Percentiles rank a stretch among this genome's conserved stretches.
These are phyloP conservation scores for Drosophila grimshawi DNA, from an alignment of 1,140 invertebrate species.

Conservation along the genomic window DNA sequence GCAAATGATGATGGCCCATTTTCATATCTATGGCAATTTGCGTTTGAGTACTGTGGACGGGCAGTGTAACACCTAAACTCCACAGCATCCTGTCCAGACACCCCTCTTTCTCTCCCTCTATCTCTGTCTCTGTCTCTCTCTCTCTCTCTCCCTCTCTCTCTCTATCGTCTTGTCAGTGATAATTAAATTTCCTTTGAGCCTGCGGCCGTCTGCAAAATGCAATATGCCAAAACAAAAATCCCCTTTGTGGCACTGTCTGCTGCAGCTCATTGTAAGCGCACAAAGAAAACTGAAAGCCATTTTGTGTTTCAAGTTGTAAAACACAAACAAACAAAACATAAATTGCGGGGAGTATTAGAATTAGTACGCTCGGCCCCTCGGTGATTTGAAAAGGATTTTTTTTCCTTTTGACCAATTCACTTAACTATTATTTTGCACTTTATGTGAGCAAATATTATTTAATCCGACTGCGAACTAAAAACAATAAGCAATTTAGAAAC, in stretches of 20 bases:
- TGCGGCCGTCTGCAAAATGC: slow-evolving; percentile 18
- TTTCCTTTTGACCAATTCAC: no score
- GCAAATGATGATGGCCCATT: slow-evolving; percentile 12
- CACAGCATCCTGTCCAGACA: slow-evolving; percentile 22
- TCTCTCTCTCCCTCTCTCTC: background rate
- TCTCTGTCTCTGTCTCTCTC: no score
- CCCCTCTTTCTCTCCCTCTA: background rate
- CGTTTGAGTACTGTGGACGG: slow-evolving; percentile 29
- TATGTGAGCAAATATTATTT: no score
- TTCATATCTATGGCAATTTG: slow-evolving; percentile 40
- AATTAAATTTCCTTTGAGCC: slow-evolving; percentile 45
- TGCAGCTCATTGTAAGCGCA: background rate
- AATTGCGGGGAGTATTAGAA: no score
- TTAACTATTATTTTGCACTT: no score
- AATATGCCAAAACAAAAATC: slow-evolving; percentile 39
- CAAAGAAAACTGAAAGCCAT: background rate
- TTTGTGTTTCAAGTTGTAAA: slow-evolving; percentile 6
- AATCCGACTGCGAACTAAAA: no score
- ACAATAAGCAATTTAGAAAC: no score
- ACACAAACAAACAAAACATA: background rate
- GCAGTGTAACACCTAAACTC: slow-evolving; percentile 13
- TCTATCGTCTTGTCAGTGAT: slow-evolving; percentile 21
- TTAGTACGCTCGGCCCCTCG: no score
- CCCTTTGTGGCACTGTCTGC: background rate
- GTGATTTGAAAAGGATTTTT: no score